Evolutionary conservation across 2,113 vertebrate species (phyloP).

Genomic region (Pao palembangensis): DNA sequence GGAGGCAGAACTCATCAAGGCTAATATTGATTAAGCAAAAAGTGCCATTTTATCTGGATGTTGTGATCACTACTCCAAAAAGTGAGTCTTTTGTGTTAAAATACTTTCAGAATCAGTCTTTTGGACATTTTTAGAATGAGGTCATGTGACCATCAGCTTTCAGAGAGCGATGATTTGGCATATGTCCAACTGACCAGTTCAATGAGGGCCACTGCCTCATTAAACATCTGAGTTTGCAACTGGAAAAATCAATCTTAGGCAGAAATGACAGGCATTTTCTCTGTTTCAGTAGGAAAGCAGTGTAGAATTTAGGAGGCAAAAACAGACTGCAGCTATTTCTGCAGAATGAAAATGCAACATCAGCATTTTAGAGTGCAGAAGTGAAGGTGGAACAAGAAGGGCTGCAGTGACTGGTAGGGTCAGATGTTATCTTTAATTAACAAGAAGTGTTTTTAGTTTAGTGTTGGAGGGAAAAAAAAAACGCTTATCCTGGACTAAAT

Average conservation of each 20-base stretch:
- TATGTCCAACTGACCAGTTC: conserved; percentile 42
- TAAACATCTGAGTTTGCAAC: too few relatives aligned
- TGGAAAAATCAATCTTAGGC: too few relatives aligned
- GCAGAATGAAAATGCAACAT: conserved; percentile 1
- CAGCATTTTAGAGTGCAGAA: conserved; percentile 10
- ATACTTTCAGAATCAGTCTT: conserved; percentile 8
- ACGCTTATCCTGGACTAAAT: conserved; percentile 2
- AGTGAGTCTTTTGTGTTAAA: neutral
- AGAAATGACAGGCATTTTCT: too few relatives aligned
- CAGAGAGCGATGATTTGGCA: conserved; percentile 27
- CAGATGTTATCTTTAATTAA: conserved; percentile 22
- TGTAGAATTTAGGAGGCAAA: neutral
- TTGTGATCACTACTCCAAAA: neutral
- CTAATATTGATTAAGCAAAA: neutral
- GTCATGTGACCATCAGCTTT: conserved; percentile 10
- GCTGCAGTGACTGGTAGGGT: conserved; percentile 2
- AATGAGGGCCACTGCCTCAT: conserved; percentile 4
- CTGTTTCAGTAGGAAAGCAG: too few relatives aligned
- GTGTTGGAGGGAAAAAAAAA: too few relatives aligned
- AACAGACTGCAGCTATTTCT: conserved; percentile 17
- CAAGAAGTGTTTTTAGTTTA: too few relatives aligned
- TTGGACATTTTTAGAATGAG: conserved; percentile 26
- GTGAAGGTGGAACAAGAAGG: neutral
- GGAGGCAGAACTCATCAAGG: neutral
- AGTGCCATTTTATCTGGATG: too few relatives aligned